phyloP scores from a whole-genome alignment of 2,888 invertebrate species.

The Drosophila dives region DNA sequence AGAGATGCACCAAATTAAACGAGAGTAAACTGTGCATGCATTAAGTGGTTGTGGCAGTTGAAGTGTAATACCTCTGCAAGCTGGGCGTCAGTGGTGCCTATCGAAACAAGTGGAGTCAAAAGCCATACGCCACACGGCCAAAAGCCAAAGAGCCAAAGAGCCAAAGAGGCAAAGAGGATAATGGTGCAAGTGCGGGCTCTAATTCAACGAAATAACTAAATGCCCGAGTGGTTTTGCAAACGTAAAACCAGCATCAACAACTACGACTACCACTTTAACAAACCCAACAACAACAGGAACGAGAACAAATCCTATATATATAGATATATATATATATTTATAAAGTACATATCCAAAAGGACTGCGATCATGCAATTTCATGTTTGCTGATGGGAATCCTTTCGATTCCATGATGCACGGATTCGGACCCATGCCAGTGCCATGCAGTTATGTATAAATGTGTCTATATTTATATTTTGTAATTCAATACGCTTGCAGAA shows the following conservation, averaged over 20 bases:
- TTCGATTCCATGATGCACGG: slow-evolving; percentile 14
- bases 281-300: slow-evolving; percentile 16
- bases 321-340: neutral
- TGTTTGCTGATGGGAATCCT: slow-evolving; percentile 34
- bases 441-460: slow-evolving; percentile 17
- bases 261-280: slow-evolving; percentile 9
- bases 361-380: slow-evolving; percentile 53
- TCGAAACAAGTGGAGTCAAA: slow-evolving; percentile 61
- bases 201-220: slow-evolving; percentile 77
- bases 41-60: slow-evolving; percentile 4
- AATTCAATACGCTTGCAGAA: slow-evolving; percentile 35
- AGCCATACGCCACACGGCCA: slow-evolving; percentile 27
- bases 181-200: slow-evolving; percentile 64
- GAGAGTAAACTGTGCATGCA: slow-evolving; percentile 60
- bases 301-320: slow-evolving; percentile 12
- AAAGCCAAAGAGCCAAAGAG: slow-evolving; percentile 26
- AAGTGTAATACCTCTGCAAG: neutral
- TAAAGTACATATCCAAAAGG: slow-evolving; percentile 39
- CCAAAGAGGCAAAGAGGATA: slow-evolving; percentile 35
- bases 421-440: slow-evolving; percentile 40
- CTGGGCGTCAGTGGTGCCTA: slow-evolving; percentile 34
- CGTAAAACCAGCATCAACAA: slow-evolving; percentile 20
- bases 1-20: slow-evolving; percentile 53
- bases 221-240: slow-evolving; percentile 57
- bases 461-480: slow-evolving; percentile 6